These are phyloP conservation scores for Chauna torquata DNA, from an alignment of 2,113 vertebrate species.

Conservation along the genomic window DNA sequence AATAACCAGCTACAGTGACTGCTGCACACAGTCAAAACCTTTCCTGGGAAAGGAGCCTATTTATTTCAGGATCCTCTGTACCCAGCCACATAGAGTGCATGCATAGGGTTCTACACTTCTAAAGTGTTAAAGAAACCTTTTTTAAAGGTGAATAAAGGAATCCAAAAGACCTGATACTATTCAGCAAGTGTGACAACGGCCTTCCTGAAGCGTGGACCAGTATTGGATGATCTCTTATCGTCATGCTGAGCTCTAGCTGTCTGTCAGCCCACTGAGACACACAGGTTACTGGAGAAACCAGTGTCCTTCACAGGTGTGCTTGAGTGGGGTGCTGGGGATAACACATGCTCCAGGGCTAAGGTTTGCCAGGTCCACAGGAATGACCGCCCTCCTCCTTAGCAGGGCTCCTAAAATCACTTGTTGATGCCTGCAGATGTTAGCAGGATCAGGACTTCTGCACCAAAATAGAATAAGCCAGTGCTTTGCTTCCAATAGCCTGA, in stretches of 20 bases:
- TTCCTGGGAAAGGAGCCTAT: background rate
- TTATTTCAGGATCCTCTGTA: background rate
- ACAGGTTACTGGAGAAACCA: background rate
- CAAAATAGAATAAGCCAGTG: background rate
- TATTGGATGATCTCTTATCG: background rate
- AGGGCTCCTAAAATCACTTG: background rate
- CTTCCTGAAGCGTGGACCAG: background rate
- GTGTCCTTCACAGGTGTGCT: background rate
- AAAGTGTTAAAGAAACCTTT: background rate
- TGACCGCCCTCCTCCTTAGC: background rate
- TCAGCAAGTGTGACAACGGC: background rate
- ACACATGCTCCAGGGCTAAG: background rate
- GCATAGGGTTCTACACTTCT: background rate
- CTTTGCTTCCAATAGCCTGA: background rate
- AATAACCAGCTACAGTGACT: background rate
- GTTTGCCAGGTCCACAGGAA: too few species aligned
- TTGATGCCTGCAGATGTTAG: background rate
- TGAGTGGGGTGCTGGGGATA: background rate
- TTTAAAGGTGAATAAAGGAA: background rate
- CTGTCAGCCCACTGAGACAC: background rate
- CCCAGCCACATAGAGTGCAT: rapidly evolving
- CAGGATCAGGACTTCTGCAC: background rate
- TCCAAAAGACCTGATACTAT: background rate
- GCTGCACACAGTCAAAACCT: background rate
- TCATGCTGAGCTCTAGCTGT: background rate